Percentiles rank a stretch among this genome's conserved stretches.
Conservation (phyloP, 1,140 invertebrate genomes). For the Ridgeia piscesae region DNA sequence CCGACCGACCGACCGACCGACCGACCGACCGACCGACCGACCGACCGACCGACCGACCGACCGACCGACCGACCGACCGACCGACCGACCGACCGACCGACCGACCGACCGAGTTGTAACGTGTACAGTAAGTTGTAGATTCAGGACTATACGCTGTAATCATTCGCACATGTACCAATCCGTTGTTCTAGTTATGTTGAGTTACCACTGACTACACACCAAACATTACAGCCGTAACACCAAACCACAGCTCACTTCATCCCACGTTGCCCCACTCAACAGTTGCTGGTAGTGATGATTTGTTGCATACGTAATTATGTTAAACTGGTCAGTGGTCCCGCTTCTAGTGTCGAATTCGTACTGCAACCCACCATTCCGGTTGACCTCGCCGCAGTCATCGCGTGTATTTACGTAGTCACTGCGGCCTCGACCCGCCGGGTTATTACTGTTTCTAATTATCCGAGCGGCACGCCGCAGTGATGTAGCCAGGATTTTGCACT, state of each 20-base stretch:
- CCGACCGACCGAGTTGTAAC: too few species aligned
- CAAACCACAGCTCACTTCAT: neutral
- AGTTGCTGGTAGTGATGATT: neutral
- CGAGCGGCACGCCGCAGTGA: neutral
- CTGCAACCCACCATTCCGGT: neutral
- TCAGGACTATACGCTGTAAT: neutral
- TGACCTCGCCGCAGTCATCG: neutral
- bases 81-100: neutral
- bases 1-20: too few species aligned
- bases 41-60: neutral
- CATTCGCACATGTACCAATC: neutral
- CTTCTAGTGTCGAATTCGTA: neutral
- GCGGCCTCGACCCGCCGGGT: neutral
- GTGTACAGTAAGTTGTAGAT: neutral
- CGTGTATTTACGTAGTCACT: neutral
- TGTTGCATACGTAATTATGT: neutral
- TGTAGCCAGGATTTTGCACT: too few species aligned
- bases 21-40: too few species aligned
- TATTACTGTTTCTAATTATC: neutral
- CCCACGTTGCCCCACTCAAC: neutral
- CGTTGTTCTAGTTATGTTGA: neutral
- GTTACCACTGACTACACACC: neutral
- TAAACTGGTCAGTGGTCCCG: too few species aligned
- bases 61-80: neutral
- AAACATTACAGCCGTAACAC: neutral